These are phyloP conservation scores for Flexamia atlantica DNA, from an alignment of 2,888 invertebrate species.

Conservation along the genomic window DNA sequence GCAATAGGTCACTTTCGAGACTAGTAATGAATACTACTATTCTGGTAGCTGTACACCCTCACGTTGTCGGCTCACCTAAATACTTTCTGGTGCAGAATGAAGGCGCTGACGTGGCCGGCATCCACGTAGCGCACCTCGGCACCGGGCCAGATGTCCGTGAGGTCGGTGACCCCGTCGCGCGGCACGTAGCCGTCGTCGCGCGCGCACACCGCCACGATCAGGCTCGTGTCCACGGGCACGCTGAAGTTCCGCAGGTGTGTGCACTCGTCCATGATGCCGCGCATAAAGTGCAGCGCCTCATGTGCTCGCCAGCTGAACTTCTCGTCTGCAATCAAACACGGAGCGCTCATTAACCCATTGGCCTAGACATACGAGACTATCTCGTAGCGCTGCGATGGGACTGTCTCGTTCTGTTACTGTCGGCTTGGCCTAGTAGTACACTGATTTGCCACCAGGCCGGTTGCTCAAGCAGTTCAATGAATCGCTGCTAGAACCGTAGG, in stretches of 20 bases:
- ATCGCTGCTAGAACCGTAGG: no score
- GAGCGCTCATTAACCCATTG: no score
- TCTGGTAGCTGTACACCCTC: no score
- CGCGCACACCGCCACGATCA: constrained; percentile 95
- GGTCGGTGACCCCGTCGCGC: constrained; percentile 86
- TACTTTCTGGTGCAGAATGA: constrained; percentile 89
- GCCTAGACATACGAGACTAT: no score
- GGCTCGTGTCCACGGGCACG: constrained; percentile 88
- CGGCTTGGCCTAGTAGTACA: no score
- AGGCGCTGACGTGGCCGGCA: constrained; percentile 94
- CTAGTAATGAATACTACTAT: no score
- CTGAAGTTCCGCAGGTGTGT: constrained; percentile 97
- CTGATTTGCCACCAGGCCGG: no score
- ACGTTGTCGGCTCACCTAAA: constrained; percentile 86
- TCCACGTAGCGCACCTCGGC: constrained; percentile 92
- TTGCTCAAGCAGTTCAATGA: no score
- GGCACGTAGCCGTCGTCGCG: constrained; percentile 95
- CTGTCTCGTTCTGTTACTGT: no score
- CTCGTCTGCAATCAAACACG: constrained; percentile 31
- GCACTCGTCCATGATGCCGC: constrained; percentile 99
- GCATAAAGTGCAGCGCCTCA: constrained; percentile 95
- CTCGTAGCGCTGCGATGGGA: no score
- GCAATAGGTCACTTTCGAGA: no score
- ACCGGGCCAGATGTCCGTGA: constrained; percentile 96
- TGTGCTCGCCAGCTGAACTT: constrained; percentile 64